Conservation (phyloP, 1,140 invertebrate genomes). For the Philotrypesis tridentata region DNA sequence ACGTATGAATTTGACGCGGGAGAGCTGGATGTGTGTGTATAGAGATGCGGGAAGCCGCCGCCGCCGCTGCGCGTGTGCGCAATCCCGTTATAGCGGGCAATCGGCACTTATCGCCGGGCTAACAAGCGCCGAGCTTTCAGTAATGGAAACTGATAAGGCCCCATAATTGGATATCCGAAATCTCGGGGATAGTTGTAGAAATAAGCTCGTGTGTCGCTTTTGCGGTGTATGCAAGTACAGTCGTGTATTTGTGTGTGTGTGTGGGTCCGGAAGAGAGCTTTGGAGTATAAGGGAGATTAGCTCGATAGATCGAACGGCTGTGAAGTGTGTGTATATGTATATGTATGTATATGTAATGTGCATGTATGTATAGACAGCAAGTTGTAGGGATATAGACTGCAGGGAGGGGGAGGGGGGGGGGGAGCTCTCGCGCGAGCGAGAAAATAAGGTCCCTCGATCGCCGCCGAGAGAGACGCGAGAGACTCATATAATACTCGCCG, state of each 20-base stretch:
- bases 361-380: not conserved
- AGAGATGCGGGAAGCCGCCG: too few species aligned
- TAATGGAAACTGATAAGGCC: not conserved
- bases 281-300: not conserved
- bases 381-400: too few species aligned
- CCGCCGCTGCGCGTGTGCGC: too few species aligned
- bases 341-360: not conserved
- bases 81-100: not conserved
- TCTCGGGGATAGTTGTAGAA: slow-evolving; percentile 54
- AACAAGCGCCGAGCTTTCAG: slow-evolving; percentile 21
- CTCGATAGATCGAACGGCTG: slow-evolving; percentile 2
- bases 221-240: too few species aligned
- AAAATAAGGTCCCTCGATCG: not conserved
- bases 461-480: too few species aligned
- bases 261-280: not conserved
- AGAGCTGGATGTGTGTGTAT: too few species aligned
- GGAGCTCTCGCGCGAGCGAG: slow-evolving; percentile 42
- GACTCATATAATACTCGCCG: not conserved
- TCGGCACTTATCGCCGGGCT: not conserved
- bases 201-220: not conserved
- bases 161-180: slow-evolving; percentile 58
- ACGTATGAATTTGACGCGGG: not conserved
- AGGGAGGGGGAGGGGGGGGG: too few species aligned
- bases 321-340: not conserved
- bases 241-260: too few species aligned